Evolutionary conservation across 2,888 invertebrate genomes (phyloP).

Genomic region (Timema cristinae): DNA sequence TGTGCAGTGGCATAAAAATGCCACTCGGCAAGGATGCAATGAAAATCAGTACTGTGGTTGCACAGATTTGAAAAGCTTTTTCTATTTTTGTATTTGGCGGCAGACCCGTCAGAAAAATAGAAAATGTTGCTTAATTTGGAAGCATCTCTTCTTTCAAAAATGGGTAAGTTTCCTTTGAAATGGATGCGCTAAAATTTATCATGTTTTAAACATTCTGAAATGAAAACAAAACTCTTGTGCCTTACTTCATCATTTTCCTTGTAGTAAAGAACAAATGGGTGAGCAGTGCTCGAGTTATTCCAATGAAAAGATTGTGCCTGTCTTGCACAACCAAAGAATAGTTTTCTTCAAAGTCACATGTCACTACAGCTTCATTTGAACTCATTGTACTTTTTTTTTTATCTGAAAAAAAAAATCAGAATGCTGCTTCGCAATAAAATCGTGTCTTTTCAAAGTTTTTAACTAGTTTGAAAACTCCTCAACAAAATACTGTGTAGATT

Average conservation of each 20-base stretch:
- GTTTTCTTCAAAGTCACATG: conserved; percentile 13
- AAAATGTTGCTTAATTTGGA: background rate
- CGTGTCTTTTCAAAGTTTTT: background rate
- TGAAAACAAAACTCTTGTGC: conserved; percentile 7
- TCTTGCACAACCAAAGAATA: conserved; percentile 16
- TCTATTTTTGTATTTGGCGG: conserved; percentile 22
- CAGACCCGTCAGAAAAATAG: conserved; percentile 20
- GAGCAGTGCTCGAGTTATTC: conserved; percentile 11
- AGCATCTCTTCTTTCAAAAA: conserved; percentile 1
- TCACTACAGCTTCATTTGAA: conserved; percentile 1
- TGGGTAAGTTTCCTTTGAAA: background rate
- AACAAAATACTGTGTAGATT: background rate
- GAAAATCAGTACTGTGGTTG: conserved; percentile 18
- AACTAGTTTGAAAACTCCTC: background rate
- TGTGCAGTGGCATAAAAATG: conserved; percentile 31
- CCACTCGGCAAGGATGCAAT: conserved; percentile 27
- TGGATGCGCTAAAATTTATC: background rate
- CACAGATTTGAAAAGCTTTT: conserved; percentile 23
- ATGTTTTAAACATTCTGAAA: conserved; percentile 8
- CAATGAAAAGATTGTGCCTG: conserved; percentile 11
- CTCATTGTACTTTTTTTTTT: background rate
- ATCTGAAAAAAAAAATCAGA: background rate
- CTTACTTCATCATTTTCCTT: background rate
- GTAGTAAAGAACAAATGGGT: conserved; percentile 11
- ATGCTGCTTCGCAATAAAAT: too few relatives aligned